Evolutionary conservation across 2,888 invertebrate genomes (phyloP).

Genomic region (Diploptera punctata): DNA sequence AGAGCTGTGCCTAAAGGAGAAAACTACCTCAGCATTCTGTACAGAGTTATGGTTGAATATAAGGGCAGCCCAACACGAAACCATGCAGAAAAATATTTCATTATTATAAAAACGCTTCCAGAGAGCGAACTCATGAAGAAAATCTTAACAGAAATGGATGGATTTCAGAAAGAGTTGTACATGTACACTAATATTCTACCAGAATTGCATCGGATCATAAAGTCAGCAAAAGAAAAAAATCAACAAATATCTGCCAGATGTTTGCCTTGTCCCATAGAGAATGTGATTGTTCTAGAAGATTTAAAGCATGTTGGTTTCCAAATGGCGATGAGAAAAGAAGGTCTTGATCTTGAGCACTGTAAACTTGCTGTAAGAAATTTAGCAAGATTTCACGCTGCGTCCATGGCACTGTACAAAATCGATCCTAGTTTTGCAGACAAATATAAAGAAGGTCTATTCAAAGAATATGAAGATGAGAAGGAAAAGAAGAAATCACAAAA

Average conservation of each 20-base stretch:
- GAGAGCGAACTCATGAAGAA: constrained; percentile 28
- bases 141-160: constrained; percentile 8
- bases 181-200: constrained; percentile 33
- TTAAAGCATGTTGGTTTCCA: constrained; percentile 27
- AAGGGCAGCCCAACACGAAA: constrained; percentile 31
- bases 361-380: constrained; percentile 25
- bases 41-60: constrained; percentile 33
- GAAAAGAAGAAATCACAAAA: too few species aligned
- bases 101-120: constrained; percentile 37
- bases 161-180: constrained; percentile 32
- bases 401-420: constrained; percentile 16
- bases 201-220: constrained; percentile 16
- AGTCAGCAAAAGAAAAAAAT: neutral
- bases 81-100: constrained; percentile 21
- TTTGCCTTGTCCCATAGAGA: neutral
- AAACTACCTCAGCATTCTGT: constrained; percentile 35
- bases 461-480: too few species aligned
- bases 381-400: constrained; percentile 40
- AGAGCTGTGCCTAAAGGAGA: too few species aligned
- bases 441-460: too few species aligned
- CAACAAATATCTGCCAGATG: neutral
- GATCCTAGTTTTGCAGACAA: constrained; percentile 24
- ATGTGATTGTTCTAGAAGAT: constrained; percentile 36
- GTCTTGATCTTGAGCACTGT: constrained; percentile 36
- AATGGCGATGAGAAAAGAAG: constrained; percentile 20